Percentiles rank a stretch among this genome's conserved stretches.
These are phyloP conservation scores for Andinoacara biseriatus DNA, from an alignment of 2,113 vertebrate genomes.

Conservation along the genomic window DNA sequence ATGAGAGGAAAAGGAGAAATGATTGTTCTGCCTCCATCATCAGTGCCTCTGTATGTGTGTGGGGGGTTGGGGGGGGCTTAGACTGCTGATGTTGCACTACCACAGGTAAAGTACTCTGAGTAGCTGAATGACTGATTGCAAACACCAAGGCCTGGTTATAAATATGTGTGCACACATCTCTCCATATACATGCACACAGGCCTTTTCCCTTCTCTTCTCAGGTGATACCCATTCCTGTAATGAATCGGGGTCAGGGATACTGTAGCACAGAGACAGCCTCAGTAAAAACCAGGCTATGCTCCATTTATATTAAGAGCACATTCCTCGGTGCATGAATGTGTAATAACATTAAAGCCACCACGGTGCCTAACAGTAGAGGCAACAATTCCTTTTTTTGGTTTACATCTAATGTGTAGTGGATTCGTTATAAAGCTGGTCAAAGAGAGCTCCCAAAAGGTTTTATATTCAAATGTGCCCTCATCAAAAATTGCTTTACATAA, in stretches of 20 bases:
- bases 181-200: constrained; percentile 19
- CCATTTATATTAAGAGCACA: constrained; percentile 37
- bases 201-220: constrained; percentile 34
- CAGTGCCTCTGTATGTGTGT: neutral
- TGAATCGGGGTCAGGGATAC: constrained; percentile 58
- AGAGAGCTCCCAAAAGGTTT: neutral
- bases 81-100: constrained; percentile 68
- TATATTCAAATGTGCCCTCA: neutral
- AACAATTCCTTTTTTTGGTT: neutral
- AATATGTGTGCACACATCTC: constrained; percentile 10
- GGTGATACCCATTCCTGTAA: constrained; percentile 60
- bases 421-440: neutral
- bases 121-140: constrained; percentile 50
- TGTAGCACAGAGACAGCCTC: constrained; percentile 12
- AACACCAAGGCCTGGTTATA: constrained; percentile 47
- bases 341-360: neutral
- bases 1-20: constrained; percentile 39
- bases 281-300: constrained; percentile 33
- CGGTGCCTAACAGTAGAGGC: neutral
- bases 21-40: constrained; percentile 48
- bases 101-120: constrained; percentile 58
- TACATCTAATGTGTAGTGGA: neutral
- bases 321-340: constrained; percentile 7
- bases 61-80: constrained; percentile 30
- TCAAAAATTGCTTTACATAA: neutral